Evolutionary conservation across 1,140 invertebrate genomes (phyloP), one percentile per base, ranked within the genome.

Genomic region (Sogatella furcifera): DNA sequence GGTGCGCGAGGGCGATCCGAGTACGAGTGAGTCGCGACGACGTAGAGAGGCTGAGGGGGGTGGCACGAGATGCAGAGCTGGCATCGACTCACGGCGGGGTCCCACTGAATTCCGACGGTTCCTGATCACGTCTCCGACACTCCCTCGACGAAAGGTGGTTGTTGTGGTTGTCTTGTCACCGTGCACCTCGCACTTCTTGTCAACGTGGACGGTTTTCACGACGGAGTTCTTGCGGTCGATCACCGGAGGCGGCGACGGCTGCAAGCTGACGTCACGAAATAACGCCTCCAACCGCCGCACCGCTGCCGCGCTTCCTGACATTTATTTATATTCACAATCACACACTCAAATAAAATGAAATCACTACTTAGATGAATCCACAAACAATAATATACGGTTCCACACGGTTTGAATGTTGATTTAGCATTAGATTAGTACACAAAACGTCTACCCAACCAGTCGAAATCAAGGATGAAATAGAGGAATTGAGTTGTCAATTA

Each of bases 211-310:
- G 14, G 64, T 63, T 34, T 60, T 58, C n/a, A 63, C 60, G 10
- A 64, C 34, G 5, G 53, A 59, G 28, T 60, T 38, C 14, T 54
- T 15, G 11, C 58, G 13, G 13, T 60, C 58, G 21, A 52, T 19
- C 15, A 5, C 22, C 4, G 24, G 28, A 14, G 42, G 59, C 69
- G 72, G 63, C 70, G 70, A 53, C 69, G 72, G 38, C 69, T 84
- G 81, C 55, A 86, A 64, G 67, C 78, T 82, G 42, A 83, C 77
- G 64, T 80, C 82, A 34, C 78, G 77, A 70, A 89, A 88, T 59
- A 89, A 77, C 0, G 80, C 83, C 68, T 88, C 85, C 64, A 88
- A 70, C 44, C 84, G 80, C 60, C 81, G 82, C 66, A 87, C 83
- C 1, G 84, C 83, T 28, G 80, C 76, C 49, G 80, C 79, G 64